These are phyloP conservation scores for Atherinosoma microstoma DNA, from an alignment of 2,797 vertebrate species.

Conservation along the genomic window DNA sequence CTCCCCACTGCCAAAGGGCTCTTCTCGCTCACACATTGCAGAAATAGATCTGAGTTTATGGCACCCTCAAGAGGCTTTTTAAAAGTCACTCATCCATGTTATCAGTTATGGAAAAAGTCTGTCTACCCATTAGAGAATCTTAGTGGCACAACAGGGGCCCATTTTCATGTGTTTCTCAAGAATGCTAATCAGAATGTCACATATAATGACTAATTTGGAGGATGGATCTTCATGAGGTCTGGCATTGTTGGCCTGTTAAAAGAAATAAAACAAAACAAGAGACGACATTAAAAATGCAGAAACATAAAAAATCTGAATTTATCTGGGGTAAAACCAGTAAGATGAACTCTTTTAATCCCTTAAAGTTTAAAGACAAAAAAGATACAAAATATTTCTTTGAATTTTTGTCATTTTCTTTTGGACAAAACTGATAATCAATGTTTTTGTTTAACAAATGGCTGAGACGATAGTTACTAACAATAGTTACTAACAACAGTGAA, in stretches of 20 bases:
- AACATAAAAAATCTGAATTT: background rate
- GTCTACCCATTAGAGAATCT: constrained; percentile 29
- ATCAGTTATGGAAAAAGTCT: constrained; percentile 33
- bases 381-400: too few species aligned
- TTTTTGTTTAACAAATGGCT: too few species aligned
- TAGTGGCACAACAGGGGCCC: constrained; percentile 25
- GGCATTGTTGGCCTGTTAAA: constrained; percentile 47
- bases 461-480: too few species aligned
- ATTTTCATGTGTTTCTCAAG: constrained; percentile 43
- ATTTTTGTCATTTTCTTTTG: too few species aligned
- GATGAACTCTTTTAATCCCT: background rate
- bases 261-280: constrained; percentile 7
- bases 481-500: too few species aligned
- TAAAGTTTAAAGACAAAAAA: too few species aligned
- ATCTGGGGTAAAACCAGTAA: too few species aligned
- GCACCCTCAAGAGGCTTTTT: constrained; percentile 48
- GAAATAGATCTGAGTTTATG: constrained; percentile 47
- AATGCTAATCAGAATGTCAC: constrained; percentile 6
- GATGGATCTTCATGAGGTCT: constrained; percentile 33
- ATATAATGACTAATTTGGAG: constrained; percentile 32
- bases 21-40: constrained; percentile 76
- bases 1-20: constrained; percentile 70
- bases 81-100: constrained; percentile 53
- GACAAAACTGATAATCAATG: too few species aligned
- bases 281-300: background rate